Base-by-base conservation (phyloP, 2,113 vertebrate species). In the Vimba vimba region DNA sequence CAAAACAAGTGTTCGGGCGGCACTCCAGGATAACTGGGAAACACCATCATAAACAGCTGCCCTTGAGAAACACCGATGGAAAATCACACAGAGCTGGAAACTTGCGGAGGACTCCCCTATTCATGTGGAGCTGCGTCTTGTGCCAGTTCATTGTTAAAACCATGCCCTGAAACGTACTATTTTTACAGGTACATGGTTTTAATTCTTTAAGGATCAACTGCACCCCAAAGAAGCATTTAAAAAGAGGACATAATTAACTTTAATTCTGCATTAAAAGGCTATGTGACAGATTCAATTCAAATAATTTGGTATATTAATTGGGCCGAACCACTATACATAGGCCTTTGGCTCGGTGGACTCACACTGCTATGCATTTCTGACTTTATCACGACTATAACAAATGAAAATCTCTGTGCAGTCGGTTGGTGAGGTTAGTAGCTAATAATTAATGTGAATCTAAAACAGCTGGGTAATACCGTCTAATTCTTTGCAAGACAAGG, bases 31-130 rank as follows among this genome's bases (percentile, higher is more conserved):
- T 91, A 89, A 87, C 87, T 91, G 93, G 93, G 93, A 94, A 94
- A 95, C 92, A 93, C 92, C 93, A 86, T 86, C 84, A 89, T 93
- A 93, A 94, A 94, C 91, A 90, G 87, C 88, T 64, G 68, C 89
- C 91, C 80, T 89, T 83, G 85, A 91, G 89, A 88, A 93, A 92
- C 88, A 87, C 89, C 57, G 86, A 91, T 92, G 92, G 94, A 77
- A 93, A 94, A 85, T 89, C 86, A 88, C 88, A 62, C 87, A 33
- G 83, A 45, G 69, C 79, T 93, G 91, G 90, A 94, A 89, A 90
- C 81, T 60, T 74, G 50, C 84, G 87, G 90, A 88, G 91, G 92
- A 90, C 89, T 91, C 91, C 91, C 90, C 52, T 89, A 89, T 57
- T 89, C 83, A 66, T 92, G 85, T 89, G 86, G 75, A 88, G 80